A percentile compares a stretch with the other conserved stretches of the same genome.
Evolutionary conservation across 2,888 invertebrate species (phyloP).

Genomic region (Drosophila fulvimacula): DNA sequence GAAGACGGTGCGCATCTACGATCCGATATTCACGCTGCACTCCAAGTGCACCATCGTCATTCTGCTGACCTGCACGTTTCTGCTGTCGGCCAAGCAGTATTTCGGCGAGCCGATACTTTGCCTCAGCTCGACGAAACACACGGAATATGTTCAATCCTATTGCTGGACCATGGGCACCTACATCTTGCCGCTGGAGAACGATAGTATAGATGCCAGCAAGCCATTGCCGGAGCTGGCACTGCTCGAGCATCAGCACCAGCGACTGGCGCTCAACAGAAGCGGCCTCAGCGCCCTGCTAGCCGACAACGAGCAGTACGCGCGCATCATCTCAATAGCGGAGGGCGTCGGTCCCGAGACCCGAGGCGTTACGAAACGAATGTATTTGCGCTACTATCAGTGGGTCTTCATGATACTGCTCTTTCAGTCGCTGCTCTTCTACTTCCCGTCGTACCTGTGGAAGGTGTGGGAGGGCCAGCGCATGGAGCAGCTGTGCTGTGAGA

Average conservation of each 20-base stretch:
- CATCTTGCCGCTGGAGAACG: constrained; percentile 81
- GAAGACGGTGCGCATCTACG: constrained; percentile 89
- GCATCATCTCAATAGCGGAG: constrained; percentile 66
- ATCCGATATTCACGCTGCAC: constrained; percentile 90
- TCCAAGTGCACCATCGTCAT: constrained; percentile 89
- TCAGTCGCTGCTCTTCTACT: constrained; percentile 79
- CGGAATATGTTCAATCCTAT: constrained; percentile 89
- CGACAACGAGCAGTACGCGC: constrained; percentile 57
- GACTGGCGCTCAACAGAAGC: constrained; percentile 31
- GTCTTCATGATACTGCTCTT: constrained; percentile 80
- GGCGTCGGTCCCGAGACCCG: constrained; percentile 69
- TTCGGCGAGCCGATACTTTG: constrained; percentile 94
- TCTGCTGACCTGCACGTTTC: constrained; percentile 89
- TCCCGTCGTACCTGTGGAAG: constrained; percentile 82
- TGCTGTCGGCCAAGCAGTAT: constrained; percentile 92
- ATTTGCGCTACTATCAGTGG: constrained; percentile 83
- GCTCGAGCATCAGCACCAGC: constrained; percentile 1
- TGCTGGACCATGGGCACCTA: constrained; percentile 93
- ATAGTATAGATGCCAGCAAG: constrained; percentile 72
- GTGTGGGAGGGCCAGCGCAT: constrained; percentile 85
- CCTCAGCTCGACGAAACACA: constrained; percentile 86
- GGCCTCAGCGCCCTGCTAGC: constrained; percentile 38
- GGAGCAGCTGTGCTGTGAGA: constrained; percentile 75
- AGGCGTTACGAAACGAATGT: constrained; percentile 60
- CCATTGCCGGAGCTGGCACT: not conserved